Evolutionary conservation across 2,888 invertebrate species (phyloP), one percentile per base, ranked within the genome.

Genomic region (Pristionchus entomophagus): DNA sequence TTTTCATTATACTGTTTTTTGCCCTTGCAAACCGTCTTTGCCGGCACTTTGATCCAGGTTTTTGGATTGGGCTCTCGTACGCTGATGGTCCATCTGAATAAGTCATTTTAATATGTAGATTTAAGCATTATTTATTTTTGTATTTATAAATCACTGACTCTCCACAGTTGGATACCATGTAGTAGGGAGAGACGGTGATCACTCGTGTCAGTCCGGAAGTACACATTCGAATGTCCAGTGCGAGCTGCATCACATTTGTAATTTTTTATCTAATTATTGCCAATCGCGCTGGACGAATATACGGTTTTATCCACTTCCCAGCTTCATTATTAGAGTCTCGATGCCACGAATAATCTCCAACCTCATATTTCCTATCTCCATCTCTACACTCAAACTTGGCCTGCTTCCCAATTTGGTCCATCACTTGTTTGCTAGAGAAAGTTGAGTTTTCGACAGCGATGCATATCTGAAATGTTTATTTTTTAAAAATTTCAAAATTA

Each of bases 131-230:
- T n/a, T n/a, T n/a, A n/a, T n/a, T n/a, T n/a, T 56, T 62, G 59
- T 10, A 29, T 12, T 26, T 12, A 32, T 6, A 35, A 32, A 4
- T 32, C 0, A 65, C 65, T 35, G 19, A 65, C 65, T 65, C 65
- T 22, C 65, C 65, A 35, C 65, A 65, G 19, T 65, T 65, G 65
- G 65, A 65, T 35, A 65, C 65, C 35, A 65, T 65, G 65, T 65
- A 65, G 35, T 65, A 65, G 22, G 65, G 65, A 2, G 65, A 65
- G 32, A 65, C 32, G 65, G 65, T 65, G 65, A 65, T 65, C 32
- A 65, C 65, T 65, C 65, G 19, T 0, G 65, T 65, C 14, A 65
- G 35, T 10, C 65, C 65, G 5, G 65, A 65, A 4, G 65, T 19
- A 35, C 65, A 65, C 65, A 65, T 65, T 1, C 65, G 65, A 35